Base-by-base conservation (phyloP, 2,113 vertebrate species). In the Circaetus cinerascens region DNA sequence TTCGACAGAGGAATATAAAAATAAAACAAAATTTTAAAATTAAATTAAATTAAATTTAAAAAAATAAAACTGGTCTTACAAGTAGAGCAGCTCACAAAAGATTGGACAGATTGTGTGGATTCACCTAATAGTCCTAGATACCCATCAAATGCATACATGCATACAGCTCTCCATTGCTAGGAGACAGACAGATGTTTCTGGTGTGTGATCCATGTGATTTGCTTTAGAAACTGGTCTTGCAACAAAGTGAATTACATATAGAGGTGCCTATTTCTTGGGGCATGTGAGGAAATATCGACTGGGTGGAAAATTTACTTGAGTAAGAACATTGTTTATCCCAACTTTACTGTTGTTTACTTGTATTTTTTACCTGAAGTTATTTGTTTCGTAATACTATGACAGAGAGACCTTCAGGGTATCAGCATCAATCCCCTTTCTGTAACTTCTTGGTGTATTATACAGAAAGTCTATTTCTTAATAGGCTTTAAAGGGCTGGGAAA, bases 281-380 rank as follows among this genome's bases (percentile, higher is more conserved):
- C 11, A 30, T 9, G 36, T 1, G 6, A 56, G 50, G 50, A 75
- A 46, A 34, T 40, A 56, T 4, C 1, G 0, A 8, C 41, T 2
- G 9, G 29, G 22, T 55, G 23, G 23, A 86, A 75, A 66, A 66
- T 40, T n/a, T 43, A 36, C 68, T 62, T 34, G 40, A 32, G 32
- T 16, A 56, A 74, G 40, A 64, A 40, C 8, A 5, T 40, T 3
- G 22, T 40, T 56, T 27, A 27, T 17, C 17, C 55, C 45, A 41
- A 22, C 11, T 56, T 45, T 34, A 27, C 51, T 10, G 59, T 27
- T 30, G 38, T 12, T 32, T 30, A 22, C 18, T n/a, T 43, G 19
- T 32, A 11, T 14, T 73, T 53, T 59, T 82, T 59, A 41, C 36
- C 66, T 21, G 22, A 81, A 46, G 15, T 81, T 38, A 29, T 41